phyloP scores from a whole-genome alignment of 2,797 vertebrate genomes.

The Phrynocephalus forsythii region DNA sequence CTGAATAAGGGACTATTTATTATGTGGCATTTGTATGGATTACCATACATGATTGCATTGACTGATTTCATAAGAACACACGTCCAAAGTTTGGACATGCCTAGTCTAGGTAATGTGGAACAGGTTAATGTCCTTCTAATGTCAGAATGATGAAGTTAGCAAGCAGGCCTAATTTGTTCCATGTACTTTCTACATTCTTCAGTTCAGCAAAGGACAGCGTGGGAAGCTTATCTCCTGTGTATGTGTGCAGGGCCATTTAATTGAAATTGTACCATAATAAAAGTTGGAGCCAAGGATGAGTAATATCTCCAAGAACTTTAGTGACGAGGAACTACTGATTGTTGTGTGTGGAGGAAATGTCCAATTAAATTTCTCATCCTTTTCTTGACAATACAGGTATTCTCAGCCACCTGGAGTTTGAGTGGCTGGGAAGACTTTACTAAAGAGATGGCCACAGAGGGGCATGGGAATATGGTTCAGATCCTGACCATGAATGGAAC shows the following conservation, averaged over 20 bases:
- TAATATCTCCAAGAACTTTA: constrained; percentile 29
- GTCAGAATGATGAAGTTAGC: neutral
- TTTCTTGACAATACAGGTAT: constrained; percentile 19
- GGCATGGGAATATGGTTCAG: neutral
- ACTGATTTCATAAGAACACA: no score
- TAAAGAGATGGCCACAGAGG: neutral
- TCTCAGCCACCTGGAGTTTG: constrained; percentile 5
- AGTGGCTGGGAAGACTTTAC: neutral
- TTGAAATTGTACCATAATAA: neutral
- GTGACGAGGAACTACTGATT: constrained; percentile 25
- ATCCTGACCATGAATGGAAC: neutral
- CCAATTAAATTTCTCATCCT: constrained; percentile 25
- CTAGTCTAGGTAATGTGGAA: neutral
- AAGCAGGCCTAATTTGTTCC: neutral
- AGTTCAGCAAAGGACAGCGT: neutral
- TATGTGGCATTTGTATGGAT: no score
- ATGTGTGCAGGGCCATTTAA: neutral
- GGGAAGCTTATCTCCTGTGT: neutral
- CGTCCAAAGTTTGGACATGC: no score
- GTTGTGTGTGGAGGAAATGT: constrained; percentile 29
- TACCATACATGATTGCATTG: no score
- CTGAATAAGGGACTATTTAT: no score
- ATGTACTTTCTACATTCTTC: neutral
- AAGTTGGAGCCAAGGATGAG: constrained; percentile 9
- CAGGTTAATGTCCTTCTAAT: neutral